Evolutionary conservation across 2,113 vertebrate species (phyloP).

Genomic region (Pterophyllum scalare): DNA sequence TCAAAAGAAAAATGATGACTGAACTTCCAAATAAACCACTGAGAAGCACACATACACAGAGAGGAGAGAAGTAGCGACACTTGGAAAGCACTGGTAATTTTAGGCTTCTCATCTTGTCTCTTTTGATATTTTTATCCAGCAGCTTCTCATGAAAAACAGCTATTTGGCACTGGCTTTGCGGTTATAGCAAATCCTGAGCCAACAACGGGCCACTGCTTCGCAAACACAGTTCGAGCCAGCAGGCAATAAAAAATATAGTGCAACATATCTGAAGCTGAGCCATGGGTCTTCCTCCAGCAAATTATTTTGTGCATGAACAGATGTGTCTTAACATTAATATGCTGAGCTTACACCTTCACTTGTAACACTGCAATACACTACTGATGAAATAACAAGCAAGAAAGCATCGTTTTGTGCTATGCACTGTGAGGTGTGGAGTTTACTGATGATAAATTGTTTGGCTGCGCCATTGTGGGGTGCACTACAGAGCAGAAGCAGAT

Average conservation of each 20-base stretch:
- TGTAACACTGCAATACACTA: not conserved
- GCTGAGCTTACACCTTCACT: constrained; percentile 38
- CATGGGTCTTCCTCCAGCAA: constrained; percentile 26
- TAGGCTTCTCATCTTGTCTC: constrained; percentile 29
- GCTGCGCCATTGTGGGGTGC: not conserved
- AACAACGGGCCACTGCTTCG: constrained; percentile 49
- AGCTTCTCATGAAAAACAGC: constrained; percentile 37
- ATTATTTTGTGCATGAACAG: constrained; percentile 48
- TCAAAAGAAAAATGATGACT: constrained; percentile 15
- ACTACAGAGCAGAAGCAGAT: constrained; percentile 47
- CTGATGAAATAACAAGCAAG: constrained; percentile 12
- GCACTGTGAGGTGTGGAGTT: not conserved
- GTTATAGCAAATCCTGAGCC: constrained; percentile 46
- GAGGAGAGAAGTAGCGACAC: not conserved
- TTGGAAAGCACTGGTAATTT: constrained; percentile 33
- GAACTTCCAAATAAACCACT: constrained; percentile 13
- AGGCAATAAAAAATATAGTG: constrained; percentile 38
- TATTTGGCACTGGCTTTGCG: constrained; percentile 52
- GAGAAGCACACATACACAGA: constrained; percentile 2
- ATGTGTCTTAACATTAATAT: constrained; percentile 41
- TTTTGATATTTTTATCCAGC: constrained; percentile 50
- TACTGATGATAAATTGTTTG: constrained; percentile 19
- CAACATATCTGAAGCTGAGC: constrained; percentile 48
- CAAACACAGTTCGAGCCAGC: constrained; percentile 39
- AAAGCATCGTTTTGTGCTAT: not conserved